Percentiles rank a stretch among this genome's conserved stretches.
phyloP scores from a whole-genome alignment of 53 echinoderm and acorn worm genomes.

The Antedon mediterranea region DNA sequence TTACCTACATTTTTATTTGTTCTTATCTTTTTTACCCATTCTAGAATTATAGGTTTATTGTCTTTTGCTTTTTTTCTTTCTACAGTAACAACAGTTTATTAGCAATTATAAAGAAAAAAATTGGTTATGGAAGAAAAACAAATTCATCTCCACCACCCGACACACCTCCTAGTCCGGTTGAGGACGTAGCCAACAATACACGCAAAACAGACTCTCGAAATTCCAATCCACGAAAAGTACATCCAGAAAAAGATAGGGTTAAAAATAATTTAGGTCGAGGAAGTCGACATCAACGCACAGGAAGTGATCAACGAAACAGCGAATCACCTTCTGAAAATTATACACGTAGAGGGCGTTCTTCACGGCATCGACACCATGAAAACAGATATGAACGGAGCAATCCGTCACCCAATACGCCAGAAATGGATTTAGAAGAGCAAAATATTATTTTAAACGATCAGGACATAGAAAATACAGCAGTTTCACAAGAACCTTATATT shows the following conservation, averaged over 20 bases:
- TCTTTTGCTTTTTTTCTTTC: neutral
- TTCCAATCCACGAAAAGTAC: slow-evolving; percentile 20
- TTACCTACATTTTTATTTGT: too few relatives aligned
- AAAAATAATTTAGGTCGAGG: slow-evolving; percentile 15
- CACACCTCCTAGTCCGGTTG: neutral
- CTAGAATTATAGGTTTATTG: too few relatives aligned
- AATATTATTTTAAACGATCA: neutral
- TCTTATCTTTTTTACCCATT: too few relatives aligned
- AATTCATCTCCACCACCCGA: neutral
- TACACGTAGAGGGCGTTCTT: neutral
- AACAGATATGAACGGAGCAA: neutral
- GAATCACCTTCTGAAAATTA: neutral
- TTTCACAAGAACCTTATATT: neutral
- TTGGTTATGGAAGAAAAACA: neutral
- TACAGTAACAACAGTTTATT: neutral
- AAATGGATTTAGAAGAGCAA: neutral
- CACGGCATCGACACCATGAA: neutral
- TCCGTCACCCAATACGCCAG: neutral
- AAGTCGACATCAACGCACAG: neutral
- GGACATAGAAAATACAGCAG: neutral
- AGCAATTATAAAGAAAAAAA: neutral
- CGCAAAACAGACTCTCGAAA: slow-evolving; percentile 32
- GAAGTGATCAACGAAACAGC: neutral
- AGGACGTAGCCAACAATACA: slow-evolving; percentile 34
- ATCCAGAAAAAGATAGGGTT: slow-evolving; percentile 31